Evolutionary conservation across 2,113 vertebrate genomes (phyloP), one percentile per base, ranked within the genome.

Genomic region (Poicephalus meyeri): DNA sequence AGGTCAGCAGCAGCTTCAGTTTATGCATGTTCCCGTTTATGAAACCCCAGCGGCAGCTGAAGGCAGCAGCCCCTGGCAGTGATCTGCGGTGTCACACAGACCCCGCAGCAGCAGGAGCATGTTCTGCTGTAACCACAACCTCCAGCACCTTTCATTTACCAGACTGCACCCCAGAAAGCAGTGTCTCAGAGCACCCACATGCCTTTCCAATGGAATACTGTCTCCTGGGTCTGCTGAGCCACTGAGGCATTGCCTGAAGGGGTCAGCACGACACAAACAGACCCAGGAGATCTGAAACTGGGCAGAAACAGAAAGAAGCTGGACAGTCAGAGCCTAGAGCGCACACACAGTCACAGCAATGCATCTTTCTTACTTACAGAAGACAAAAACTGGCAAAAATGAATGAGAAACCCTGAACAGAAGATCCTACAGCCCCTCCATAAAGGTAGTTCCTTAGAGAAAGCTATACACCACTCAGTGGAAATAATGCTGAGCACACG

Each of bases 321-420:
- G 46, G 79, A 44, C 28, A 50, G 41, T 11, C 47, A 60, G 28
- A 81, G 76, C 28, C 17, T 3, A 7, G 3, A 11, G 11, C 79
- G 33, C 46, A 24, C 0, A 0, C 25, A 25, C 0, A 37, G n/a
- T 6, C 49, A 25, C n/a, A 55, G 55, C 53, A 77, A 37, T 1
- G 7, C 41, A 70, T 13, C 52, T 29, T 69, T 83, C 63, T 65
- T 18, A 64, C 15, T 49, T 73, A 26, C 49, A 37, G 28, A 41
- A 52, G 7, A 24, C 19, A 76, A 1, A 56, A 65, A 42, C 6
- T 31, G 53, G 31, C 39, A 85, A 65, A 90, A 80, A 37, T 5
- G 2, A 70, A 41, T 24, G 10, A 94, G 33, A 86, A 82, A 73
- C 23, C 6, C 37, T 24, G 16, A 84, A 25, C 0, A 11, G 28